Evolutionary conservation across 2,888 invertebrate genomes (phyloP), one percentile per base, ranked within the genome.

Genomic region (Phytoseiulus persimilis): DNA sequence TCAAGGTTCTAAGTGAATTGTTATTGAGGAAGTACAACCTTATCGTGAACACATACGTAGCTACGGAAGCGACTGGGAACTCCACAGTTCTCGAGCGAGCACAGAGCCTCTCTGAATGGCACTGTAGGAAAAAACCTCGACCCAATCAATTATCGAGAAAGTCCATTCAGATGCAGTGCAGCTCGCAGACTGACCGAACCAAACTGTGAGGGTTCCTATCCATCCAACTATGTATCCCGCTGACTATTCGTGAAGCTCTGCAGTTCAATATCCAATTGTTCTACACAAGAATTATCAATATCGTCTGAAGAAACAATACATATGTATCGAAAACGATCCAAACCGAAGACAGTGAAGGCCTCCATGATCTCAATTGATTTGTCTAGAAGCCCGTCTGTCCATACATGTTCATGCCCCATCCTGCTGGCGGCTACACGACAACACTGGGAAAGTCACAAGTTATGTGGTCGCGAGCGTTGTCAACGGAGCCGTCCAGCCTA

Each of bases 301-400:
- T 65, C 28, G 65, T 65, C 65, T 65, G 65, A 65, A 14, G 18
- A 65, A 65, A 65, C 65, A 65, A 65, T 11, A 65, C 65, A 65
- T 65, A 65, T 65, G 65, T 65, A 65, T 65, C 65, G 2, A 65
- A 6, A 65, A 65, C 65, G 65, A 65, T 65, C 18, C 65, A 65
- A 65, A 6, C 65, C 65, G 5, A 65, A 65, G 65, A 65, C 65
- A 65, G 65, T 65, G 65, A 65, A 65, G 65, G 65, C 65, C 65
- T 65, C 65, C 65, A 65, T 65, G 65, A 65, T 65, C 65, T 65
- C 65, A 65, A 65, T 65, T 28, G 65, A 65, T 65, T 23, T 65
- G 65, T 65, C 65, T 65, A 65, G 65, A 65, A 65, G 65, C 65
- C 65, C 65, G 65, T 65, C 65, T 65, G 65, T 65, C 65, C 65